Conservation (phyloP, 2,888 invertebrate genomes). For the Eupithecia subumbrata region DNA sequence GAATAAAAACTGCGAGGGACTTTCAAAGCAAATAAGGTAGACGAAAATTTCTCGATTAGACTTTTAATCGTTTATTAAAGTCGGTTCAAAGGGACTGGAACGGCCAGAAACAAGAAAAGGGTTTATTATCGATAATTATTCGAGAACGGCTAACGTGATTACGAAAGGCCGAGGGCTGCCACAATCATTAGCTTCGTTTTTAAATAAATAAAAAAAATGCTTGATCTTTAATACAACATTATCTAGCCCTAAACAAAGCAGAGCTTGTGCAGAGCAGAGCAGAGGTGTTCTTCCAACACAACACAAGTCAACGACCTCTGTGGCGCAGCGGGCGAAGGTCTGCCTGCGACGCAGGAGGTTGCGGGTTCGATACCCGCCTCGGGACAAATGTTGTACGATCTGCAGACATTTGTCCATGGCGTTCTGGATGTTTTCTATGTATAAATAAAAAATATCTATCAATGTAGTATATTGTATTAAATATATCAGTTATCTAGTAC, state of each 20-base stretch:
- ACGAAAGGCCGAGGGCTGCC: slow-evolving; percentile 47
- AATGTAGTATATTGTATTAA: no score
- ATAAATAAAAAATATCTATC: no score
- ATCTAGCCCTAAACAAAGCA: background rate
- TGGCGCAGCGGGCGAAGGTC: no score
- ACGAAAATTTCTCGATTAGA: slow-evolving; percentile 45
- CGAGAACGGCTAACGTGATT: slow-evolving; percentile 54
- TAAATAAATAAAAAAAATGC: background rate
- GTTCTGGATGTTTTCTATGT: no score
- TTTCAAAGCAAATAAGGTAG: slow-evolving; percentile 39
- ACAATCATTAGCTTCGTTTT: background rate
- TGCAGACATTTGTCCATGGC: no score
- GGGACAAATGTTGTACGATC: no score
- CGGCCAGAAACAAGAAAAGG: slow-evolving; percentile 42
- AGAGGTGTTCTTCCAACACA: no score
- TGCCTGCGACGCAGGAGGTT: no score
- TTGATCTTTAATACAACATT: background rate
- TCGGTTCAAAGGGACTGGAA: slow-evolving; percentile 54
- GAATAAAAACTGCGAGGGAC: slow-evolving; percentile 10
- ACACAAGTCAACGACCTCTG: no score
- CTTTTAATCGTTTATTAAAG: slow-evolving; percentile 58
- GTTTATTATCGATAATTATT: slow-evolving; percentile 64
- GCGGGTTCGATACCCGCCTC: no score
- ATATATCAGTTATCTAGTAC: no score
- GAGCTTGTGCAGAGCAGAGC: no score